A percentile compares a stretch with the other conserved stretches of the same genome.
Conservation (phyloP, 2,888 invertebrate species). For the Drosophila prostipennis region DNA sequence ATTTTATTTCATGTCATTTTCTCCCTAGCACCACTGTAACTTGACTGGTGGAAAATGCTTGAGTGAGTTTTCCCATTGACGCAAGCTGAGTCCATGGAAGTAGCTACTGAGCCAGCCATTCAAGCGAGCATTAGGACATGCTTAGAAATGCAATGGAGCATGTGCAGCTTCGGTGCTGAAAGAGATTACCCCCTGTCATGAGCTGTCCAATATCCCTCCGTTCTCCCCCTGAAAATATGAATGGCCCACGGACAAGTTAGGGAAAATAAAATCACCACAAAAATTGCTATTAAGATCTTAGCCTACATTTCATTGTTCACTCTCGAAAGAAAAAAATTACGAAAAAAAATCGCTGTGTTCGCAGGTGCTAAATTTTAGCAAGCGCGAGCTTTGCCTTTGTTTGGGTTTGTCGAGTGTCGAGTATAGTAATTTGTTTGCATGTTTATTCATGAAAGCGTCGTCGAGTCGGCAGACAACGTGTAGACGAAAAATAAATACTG, state of each 20-base stretch:
- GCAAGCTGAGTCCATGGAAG: slow-evolving; percentile 8
- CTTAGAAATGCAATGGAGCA: slow-evolving; percentile 62
- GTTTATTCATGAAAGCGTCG: slow-evolving; percentile 61
- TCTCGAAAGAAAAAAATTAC: neutral
- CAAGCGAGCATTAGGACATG: slow-evolving; percentile 57
- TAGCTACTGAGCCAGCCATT: slow-evolving; percentile 56
- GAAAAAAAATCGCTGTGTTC: slow-evolving; percentile 8
- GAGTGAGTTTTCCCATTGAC: slow-evolving; percentile 33
- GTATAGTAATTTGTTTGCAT: slow-evolving; percentile 69
- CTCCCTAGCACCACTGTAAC: slow-evolving; percentile 14
- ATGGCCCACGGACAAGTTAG: neutral
- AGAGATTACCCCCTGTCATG: slow-evolving; percentile 25
- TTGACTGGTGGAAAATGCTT: slow-evolving; percentile 33
- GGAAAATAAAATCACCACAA: slow-evolving; percentile 11
- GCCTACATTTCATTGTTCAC: slow-evolving; percentile 63
- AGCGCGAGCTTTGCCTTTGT: slow-evolving; percentile 37
- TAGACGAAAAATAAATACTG: slow-evolving; percentile 46
- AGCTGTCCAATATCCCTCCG: neutral
- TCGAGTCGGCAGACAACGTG: slow-evolving; percentile 41
- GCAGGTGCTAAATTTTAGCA: slow-evolving; percentile 52
- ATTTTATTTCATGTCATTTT: too few relatives aligned
- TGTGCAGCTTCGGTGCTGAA: slow-evolving; percentile 40
- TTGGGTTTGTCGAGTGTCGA: slow-evolving; percentile 58
- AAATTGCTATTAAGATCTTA: slow-evolving; percentile 63
- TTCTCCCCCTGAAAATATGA: neutral